Conservation (phyloP, 2,797 vertebrate genomes). For the Hoplostethus atlanticus region DNA sequence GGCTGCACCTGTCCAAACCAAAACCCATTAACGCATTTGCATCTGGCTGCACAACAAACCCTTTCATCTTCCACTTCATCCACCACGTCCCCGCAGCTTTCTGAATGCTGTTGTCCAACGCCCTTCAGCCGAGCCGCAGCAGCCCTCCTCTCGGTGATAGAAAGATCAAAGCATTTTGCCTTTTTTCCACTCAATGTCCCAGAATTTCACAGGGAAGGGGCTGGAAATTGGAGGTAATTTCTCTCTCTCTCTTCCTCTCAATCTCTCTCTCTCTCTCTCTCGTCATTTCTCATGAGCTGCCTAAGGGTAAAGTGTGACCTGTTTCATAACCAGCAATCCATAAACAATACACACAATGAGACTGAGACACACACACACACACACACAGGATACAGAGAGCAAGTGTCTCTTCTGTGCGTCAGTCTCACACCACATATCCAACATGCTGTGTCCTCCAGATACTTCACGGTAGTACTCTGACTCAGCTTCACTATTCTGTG, state of each 20-base stretch:
- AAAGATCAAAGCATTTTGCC: slow-evolving; percentile 64
- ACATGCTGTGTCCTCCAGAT: neutral
- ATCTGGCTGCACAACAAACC: slow-evolving; percentile 18
- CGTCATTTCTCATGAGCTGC: slow-evolving; percentile 39
- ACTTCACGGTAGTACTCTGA: neutral
- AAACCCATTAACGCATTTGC: slow-evolving; percentile 49
- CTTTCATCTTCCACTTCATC: slow-evolving; percentile 65
- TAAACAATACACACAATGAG: slow-evolving; percentile 13
- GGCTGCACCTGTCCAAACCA: slow-evolving; percentile 42
- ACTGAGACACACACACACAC: slow-evolving; percentile 54
- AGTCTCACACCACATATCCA: neutral
- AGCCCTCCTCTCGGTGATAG: slow-evolving; percentile 43
- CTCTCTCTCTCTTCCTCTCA: slow-evolving; percentile 5
- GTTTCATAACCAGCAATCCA: slow-evolving; percentile 67
- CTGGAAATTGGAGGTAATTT: slow-evolving; percentile 63
- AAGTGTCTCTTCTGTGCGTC: slow-evolving; percentile 1
- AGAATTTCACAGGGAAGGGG: slow-evolving; percentile 37
- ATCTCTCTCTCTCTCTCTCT: neutral
- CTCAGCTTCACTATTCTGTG: slow-evolving; percentile 3
- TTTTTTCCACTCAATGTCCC: slow-evolving; percentile 35
- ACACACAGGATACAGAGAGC: slow-evolving; percentile 24
- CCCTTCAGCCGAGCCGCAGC: slow-evolving; percentile 55
- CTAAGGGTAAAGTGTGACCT: slow-evolving; percentile 62
- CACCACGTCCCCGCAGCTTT: slow-evolving; percentile 41
- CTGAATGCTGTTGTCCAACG: slow-evolving; percentile 42